Base-by-base conservation (phyloP, 2,113 vertebrate species). In the Camelus bactrianus region DNA sequence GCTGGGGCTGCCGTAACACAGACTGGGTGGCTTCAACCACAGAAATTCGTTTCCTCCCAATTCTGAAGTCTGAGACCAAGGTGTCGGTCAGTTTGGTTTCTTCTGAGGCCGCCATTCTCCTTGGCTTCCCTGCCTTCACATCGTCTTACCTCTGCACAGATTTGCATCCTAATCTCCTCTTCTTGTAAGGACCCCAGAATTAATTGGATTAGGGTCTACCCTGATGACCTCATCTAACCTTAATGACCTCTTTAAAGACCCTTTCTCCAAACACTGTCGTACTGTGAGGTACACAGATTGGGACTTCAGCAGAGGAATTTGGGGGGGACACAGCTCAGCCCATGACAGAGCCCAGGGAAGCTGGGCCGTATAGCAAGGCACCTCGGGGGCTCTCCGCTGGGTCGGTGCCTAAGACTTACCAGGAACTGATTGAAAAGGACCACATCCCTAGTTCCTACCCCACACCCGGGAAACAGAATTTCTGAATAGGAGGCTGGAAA, bases 291-390 rank as follows among this genome's bases (percentile, higher is more conserved):
- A 1, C 20, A 3, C 30, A 1, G 26, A 19, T 65, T 54, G 83
- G 9, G 38, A 22, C 77, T 70, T 85, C 22, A 58, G 20, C 11
- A 1, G 15, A 2, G 0, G 38, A 35, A 50, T 88, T 64, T 48
- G 19, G 24, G 10, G 24, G 24, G 3, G 11, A 58, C 20, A 38
- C 38, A 64, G 9, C 15, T 81, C 50, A n/a, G 20, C 32, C 73
- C 1, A 0, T 67, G 24, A 6, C 26, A 54, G 60, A 38, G 22
- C 24, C 19, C 26, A 6, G n/a, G 1, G 19, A 67, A 60, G 30
- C n/a, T 75, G 15, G 14, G 19, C 9, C 19, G 20, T 38, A 75
- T 28, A 94, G 9, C 4, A 0, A 12, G n/a, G 2, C 10, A 1
- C 46, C 17, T 76, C 0, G 1, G 30, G 2, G 13, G 11, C 54